phyloP scores from a whole-genome alignment of 2,797 vertebrate species.

The Nannoperca obscura region DNA sequence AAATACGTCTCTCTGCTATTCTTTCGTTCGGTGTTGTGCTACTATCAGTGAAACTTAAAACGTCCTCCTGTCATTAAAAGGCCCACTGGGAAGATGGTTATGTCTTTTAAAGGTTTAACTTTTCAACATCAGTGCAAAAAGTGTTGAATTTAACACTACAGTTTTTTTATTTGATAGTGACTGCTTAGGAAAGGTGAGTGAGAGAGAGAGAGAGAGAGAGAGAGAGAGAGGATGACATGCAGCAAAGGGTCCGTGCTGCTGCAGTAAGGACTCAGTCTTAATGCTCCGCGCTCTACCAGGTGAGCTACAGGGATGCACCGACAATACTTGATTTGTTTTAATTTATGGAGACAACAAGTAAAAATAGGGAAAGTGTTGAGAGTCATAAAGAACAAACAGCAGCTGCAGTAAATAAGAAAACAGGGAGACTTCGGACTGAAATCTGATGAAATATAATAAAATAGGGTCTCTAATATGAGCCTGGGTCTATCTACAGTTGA shows the following conservation, averaged over 20 bases:
- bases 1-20: background rate
- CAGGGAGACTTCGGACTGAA: background rate
- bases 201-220: too few relatives aligned
- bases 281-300: too few relatives aligned
- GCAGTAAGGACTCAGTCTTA: too few relatives aligned
- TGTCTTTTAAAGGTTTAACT: background rate
- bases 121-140: background rate
- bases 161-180: too few relatives aligned
- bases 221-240: too few relatives aligned
- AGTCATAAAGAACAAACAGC: background rate
- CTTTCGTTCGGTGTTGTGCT: background rate
- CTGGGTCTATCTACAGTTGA: background rate
- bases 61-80: slow-evolving; percentile 16
- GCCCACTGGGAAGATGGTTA: background rate
- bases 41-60: background rate
- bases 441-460: background rate
- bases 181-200: too few relatives aligned
- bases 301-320: too few relatives aligned
- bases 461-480: background rate
- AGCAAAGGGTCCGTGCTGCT: too few relatives aligned
- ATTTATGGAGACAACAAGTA: background rate
- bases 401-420: background rate
- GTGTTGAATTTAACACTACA: background rate
- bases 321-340: background rate
- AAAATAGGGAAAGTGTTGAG: background rate